Percentiles rank a stretch among this genome's conserved stretches.
These are phyloP conservation scores for Rhinichthys osculus DNA, from an alignment of 2,797 vertebrate species.

Conservation along the genomic window DNA sequence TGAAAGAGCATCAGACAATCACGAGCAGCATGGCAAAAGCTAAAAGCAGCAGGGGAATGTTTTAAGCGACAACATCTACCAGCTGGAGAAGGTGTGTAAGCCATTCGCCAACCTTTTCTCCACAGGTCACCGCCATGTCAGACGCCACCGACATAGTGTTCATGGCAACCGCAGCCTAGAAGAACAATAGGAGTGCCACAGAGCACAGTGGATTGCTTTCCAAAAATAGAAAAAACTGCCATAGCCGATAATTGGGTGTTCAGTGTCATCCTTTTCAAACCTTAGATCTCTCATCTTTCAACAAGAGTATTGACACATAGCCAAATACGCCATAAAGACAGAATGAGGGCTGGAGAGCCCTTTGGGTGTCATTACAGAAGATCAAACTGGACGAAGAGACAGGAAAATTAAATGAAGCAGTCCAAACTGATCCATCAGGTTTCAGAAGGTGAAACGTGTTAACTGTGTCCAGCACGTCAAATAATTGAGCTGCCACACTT, in stretches of 20 bases:
- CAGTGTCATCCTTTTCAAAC: slow-evolving; percentile 19
- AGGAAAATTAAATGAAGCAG: slow-evolving; percentile 53
- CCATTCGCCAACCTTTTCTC: slow-evolving; percentile 42
- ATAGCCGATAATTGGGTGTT: slow-evolving; percentile 36
- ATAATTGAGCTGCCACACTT: slow-evolving; percentile 61
- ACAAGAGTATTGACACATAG: background rate
- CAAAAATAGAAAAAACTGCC: slow-evolving; percentile 50
- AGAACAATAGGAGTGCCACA: slow-evolving; percentile 27
- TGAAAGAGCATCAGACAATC: slow-evolving; percentile 28
- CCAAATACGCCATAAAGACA: slow-evolving; percentile 5
- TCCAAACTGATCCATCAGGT: slow-evolving; percentile 47
- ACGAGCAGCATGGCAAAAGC: slow-evolving; percentile 32
- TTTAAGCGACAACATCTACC: slow-evolving; percentile 49
- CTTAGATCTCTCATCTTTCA: slow-evolving; percentile 9
- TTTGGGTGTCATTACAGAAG: slow-evolving; percentile 31
- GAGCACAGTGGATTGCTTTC: slow-evolving; percentile 37
- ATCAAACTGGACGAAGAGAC: slow-evolving; percentile 36
- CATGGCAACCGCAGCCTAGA: slow-evolving; percentile 54
- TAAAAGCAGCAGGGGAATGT: slow-evolving; percentile 53
- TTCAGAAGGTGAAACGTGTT: slow-evolving; percentile 48
- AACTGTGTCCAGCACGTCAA: slow-evolving; percentile 41
- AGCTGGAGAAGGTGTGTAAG: slow-evolving; percentile 38
- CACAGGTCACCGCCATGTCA: slow-evolving; percentile 44
- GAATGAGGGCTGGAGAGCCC: slow-evolving; percentile 22
- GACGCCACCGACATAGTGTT: slow-evolving; percentile 52